Evolutionary conservation across 2,888 invertebrate genomes (phyloP).

Genomic region (Cactoblastis cactorum): DNA sequence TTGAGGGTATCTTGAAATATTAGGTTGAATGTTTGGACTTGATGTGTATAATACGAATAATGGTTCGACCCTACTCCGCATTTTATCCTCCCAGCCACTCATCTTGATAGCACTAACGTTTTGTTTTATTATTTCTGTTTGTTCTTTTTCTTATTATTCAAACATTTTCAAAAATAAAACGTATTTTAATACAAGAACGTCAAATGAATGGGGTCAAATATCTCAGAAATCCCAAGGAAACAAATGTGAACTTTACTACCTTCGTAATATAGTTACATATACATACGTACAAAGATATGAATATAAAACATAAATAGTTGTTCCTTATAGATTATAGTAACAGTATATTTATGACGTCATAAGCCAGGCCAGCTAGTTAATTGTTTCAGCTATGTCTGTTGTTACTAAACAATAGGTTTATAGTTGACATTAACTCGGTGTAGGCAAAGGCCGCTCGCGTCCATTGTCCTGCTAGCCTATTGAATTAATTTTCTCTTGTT

Average conservation of each 20-base stretch:
- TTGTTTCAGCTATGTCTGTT: constrained; percentile 8
- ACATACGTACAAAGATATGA: neutral
- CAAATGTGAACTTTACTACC: too few relatives aligned
- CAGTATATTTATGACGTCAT: neutral
- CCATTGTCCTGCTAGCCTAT: constrained; percentile 17
- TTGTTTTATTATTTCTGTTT: neutral
- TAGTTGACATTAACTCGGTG: constrained; percentile 10
- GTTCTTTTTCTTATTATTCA: neutral
- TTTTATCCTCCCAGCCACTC: neutral
- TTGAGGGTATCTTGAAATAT: neutral
- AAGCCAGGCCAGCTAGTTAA: neutral
- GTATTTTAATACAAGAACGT: too few relatives aligned
- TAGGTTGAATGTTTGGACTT: neutral
- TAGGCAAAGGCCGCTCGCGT: constrained; percentile 9
- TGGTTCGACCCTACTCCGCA: neutral
- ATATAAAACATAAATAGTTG: neutral
- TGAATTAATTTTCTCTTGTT: constrained; percentile 18
- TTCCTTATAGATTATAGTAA: neutral
- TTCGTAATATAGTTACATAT: too few relatives aligned
- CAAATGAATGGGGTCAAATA: too few relatives aligned
- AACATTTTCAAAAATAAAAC: neutral
- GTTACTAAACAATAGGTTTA: constrained; percentile 11
- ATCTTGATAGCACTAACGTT: neutral
- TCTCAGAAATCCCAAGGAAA: too few relatives aligned
- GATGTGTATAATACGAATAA: too few relatives aligned